Evolutionary conservation across 2,797 vertebrate genomes (phyloP), one percentile per base, ranked within the genome.

Genomic region (Alca torda): DNA sequence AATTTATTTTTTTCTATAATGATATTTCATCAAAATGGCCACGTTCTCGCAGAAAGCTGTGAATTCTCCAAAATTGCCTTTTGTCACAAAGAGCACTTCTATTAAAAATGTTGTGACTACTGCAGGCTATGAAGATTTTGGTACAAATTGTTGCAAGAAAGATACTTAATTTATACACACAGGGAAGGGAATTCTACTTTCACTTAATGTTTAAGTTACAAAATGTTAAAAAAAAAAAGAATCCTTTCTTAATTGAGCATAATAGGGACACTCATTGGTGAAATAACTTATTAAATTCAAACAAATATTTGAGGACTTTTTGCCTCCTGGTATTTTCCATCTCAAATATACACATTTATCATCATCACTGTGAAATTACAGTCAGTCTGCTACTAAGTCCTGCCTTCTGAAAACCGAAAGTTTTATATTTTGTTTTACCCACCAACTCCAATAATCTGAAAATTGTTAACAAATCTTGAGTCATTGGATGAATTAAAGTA

Each of bases 1-100:
- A 69, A 54, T 46, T 23, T 23, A 12, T 46, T 45, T 46, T 46
- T 65, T 60, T 64, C 31, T 35, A 81, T 24, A 65, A 64, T 26
- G 17, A 41, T 19, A 72, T 60, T 72, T 65, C 41, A 70, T 31
- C 25, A 59, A 60, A 69, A 84, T 13, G 28, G 33, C 20, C 31
- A 48, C 0, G 0, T 64, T 68, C 18, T 67, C 1, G 1, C 13
- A 21, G 31, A 53, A 51, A 59, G 31, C 31, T 53, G 12, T 53
- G 23, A 78, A 17, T 4, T 51, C 39, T 46, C 39, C 30, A 63
- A 79, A 63, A 43, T 26, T 12, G 25, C 43, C 4, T 75, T 59
- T 75, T 64, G 24, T 48, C 51, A 69, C 12, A 37, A 57, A 65
- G 5, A 45, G 4, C 6, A 20, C 23, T 91, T 28, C 17, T 17